phyloP scores from a whole-genome alignment of 2,888 invertebrate genomes.

The Microchrysa polita region DNA sequence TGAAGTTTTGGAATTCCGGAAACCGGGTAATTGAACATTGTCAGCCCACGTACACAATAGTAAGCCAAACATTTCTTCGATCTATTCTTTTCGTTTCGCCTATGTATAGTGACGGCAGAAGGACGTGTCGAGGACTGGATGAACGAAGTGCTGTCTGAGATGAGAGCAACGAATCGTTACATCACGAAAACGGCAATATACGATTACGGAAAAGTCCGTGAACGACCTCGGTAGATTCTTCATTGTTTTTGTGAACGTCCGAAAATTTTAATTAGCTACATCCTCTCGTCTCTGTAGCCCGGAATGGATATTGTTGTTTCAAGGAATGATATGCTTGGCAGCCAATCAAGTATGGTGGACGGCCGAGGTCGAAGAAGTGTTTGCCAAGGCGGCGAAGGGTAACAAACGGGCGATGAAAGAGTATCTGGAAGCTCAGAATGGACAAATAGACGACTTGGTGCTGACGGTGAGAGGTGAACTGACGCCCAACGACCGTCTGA shows the following conservation, averaged over 20 bases:
- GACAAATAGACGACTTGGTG: constrained; percentile 85
- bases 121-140: constrained; percentile 94
- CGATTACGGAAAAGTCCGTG: constrained; percentile 82
- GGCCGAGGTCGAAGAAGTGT: constrained; percentile 92
- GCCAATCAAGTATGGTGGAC: constrained; percentile 97
- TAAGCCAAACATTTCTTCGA: not conserved
- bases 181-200: constrained; percentile 89
- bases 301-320: constrained; percentile 89
- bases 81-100: not conserved
- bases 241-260: not conserved
- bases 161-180: constrained; percentile 83
- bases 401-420: constrained; percentile 91
- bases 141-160: constrained; percentile 84
- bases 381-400: constrained; percentile 73
- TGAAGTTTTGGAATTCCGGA: constrained; percentile 86
- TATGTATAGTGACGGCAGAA: constrained; percentile 76
- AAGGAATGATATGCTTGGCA: constrained; percentile 86
- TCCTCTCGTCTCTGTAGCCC: constrained; percentile 66
- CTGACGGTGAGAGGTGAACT: constrained; percentile 76
- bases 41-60: not conserved
- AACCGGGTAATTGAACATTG: constrained; percentile 59
- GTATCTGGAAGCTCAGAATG: constrained; percentile 78
- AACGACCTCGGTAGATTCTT: constrained; percentile 67
- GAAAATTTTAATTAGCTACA: not conserved
- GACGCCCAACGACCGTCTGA: constrained; percentile 81